Evolutionary conservation across 2,113 vertebrate species (phyloP), one percentile per base, ranked within the genome.

Genomic region (Tenebrosternarchus preto): DNA sequence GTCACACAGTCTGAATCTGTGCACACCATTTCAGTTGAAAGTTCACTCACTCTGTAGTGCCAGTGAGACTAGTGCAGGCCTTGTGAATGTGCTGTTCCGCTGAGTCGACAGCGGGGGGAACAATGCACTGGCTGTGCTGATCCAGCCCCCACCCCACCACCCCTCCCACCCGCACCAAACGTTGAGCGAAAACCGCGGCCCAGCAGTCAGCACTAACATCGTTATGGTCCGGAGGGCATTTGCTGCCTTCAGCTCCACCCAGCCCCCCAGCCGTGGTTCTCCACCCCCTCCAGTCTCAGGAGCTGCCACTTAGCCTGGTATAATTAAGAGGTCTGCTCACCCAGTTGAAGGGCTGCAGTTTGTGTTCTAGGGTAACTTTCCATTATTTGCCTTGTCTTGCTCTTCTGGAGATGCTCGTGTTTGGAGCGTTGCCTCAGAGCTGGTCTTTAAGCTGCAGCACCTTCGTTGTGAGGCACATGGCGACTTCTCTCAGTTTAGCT

Each of bases 71-170:
- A 82, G 77, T 57, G 78, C 78, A 19, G 80, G 75, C 70, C 80
- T 77, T 60, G 80, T 46, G 82, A 87, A 82, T 85, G 80, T 20
- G 78, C 71, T 76, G 69, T 78, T 74, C 72, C 85, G 85, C 87
- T 87, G 87, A 87, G 82, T 89, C 63, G 86, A 80, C 89, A 85
- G 82, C 53, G 80, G 78, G n/a, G 77, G 71, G 69, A 88, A 91
- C 91, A 89, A 90, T 90, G 81, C 75, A 83, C 55, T 68, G n/a
- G 82, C 88, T 90, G 90, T 90, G 82, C 84, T 79, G 80, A 77
- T 73, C 76, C 70, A 78, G 86, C 83, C 82, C 83, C 85, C 36
- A 80, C 85, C 84, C 86, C n/a, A n/a, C n/a, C n/a, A n/a, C n/a
- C n/a, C n/a, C n/a, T n/a, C n/a, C n/a, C n/a, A n/a, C n/a, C n/a